Evolutionary conservation across 2,797 vertebrate species (phyloP), one percentile per base, ranked within the genome.

Genomic region (Onychomys arenicola): DNA sequence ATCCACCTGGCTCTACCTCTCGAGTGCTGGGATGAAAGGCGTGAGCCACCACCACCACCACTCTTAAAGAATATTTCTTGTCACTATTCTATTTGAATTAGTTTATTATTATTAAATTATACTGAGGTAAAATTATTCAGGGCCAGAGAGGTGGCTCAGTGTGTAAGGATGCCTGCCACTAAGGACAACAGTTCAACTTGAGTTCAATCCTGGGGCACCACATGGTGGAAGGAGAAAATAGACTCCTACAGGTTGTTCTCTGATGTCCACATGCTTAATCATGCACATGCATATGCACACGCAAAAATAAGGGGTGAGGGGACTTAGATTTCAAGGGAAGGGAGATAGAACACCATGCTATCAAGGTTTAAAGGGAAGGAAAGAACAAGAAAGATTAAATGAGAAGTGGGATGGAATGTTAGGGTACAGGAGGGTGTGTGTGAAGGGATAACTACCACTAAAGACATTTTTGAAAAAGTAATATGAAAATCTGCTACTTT

Each of bases 61-160:
- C n/a, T n/a, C n/a, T 76, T 55, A 96, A 63, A 94, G 55, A 90
- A 59, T 61, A 80, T 32, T 91, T 94, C 80, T 21, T 14, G 49
- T 89, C 89, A 90, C 23, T 90, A 61, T 94, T 95, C 40, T 75
- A 71, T 86, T 96, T 96, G 78, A 17, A 84, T 73, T 91, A 97
- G 21, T n/a, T 94, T 95, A 14, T 73, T 12, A 83, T 94, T 94
- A 77, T 78, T 96, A 87, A 91, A 49, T 3, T 86, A 80, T 4
- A 11, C 1, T 93, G 55, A 90, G 61, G 3, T 80, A 57, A 57
- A 57, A 25, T 37, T 37, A 27, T 37, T 13, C 52, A 55, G 78
- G 34, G 34, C 52, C 52, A 81, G 21, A 81, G 34, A 81, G 52
- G 57, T 57, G 11, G 52, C 52, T 57, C 34, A n/a, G 17, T 80